phyloP scores from a whole-genome alignment of 2,113 vertebrate species.

The Macquaria australasica region DNA sequence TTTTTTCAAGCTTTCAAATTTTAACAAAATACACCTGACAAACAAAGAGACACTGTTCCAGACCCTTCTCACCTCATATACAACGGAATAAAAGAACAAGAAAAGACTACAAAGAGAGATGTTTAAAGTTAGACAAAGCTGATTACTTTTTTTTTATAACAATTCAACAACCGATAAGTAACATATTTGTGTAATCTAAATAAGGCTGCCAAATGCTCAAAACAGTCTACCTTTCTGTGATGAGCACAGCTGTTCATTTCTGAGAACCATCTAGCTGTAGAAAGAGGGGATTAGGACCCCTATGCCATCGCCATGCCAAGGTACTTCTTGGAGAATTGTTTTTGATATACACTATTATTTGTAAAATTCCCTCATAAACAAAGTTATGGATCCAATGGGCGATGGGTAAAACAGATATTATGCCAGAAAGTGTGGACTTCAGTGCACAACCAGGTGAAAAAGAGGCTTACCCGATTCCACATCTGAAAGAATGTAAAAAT shows the following conservation, averaged over 20 bases:
- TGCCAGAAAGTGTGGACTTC: background rate
- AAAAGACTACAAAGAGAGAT: background rate
- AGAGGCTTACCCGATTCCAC: too few species aligned
- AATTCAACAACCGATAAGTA: background rate
- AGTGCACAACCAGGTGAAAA: too few species aligned
- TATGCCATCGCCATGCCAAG: background rate
- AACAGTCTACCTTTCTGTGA: background rate
- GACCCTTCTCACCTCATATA: background rate
- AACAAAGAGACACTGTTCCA: background rate
- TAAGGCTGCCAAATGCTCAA: background rate
- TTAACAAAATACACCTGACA: background rate
- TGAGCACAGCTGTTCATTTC: background rate
- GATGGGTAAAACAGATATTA: background rate
- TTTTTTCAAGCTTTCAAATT: background rate
- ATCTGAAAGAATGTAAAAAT: background rate
- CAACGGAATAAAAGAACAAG: background rate
- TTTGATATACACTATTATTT: background rate
- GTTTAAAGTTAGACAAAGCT: background rate
- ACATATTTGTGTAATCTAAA: background rate
- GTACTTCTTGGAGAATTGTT: background rate
- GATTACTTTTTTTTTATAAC: background rate
- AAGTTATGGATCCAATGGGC: background rate
- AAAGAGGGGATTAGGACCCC: background rate
- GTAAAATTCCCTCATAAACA: background rate
- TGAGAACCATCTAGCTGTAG: background rate